Evolutionary conservation across 2,113 vertebrate species (phyloP).

Genomic region (Etheostoma spectabile): DNA sequence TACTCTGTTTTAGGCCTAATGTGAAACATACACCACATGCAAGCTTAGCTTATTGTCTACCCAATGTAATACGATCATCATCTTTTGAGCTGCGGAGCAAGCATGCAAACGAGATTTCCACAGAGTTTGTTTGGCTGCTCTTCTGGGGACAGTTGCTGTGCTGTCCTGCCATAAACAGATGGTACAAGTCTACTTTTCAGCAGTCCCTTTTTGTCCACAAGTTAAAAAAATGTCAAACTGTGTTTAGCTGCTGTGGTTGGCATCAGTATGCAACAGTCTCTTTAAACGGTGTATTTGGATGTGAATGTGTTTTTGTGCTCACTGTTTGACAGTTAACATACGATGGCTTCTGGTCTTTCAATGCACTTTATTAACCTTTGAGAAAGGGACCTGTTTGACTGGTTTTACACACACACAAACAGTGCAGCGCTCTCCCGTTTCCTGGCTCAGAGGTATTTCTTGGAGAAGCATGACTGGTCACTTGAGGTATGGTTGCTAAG

Average conservation of each 20-base stretch:
- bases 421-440: constrained; percentile 2
- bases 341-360: not conserved
- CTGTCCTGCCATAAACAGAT: not conserved
- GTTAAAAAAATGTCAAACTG: constrained; percentile 34
- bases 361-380: not conserved
- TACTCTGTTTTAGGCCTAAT: not conserved
- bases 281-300: constrained; percentile 7
- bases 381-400: constrained; percentile 36
- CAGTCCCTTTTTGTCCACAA: constrained; percentile 7
- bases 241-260: constrained; percentile 29
- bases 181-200: not conserved
- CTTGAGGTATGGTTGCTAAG: constrained; percentile 72
- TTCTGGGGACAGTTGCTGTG: not conserved
- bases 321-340: not conserved
- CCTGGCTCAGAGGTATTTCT: constrained; percentile 70
- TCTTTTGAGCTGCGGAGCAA: constrained; percentile 15
- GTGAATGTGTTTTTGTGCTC: constrained; percentile 24
- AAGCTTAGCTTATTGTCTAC: constrained; percentile 13
- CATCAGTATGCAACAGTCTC: not conserved
- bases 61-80: constrained; percentile 35
- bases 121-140: not conserved
- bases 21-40: not conserved
- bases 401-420: constrained; percentile 25
- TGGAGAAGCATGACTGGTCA: constrained; percentile 76
- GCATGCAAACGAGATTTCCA: not conserved